Evolutionary conservation across 1,140 invertebrate genomes (phyloP), one percentile per base, ranked within the genome.

Genomic region (Glossosoma conforme): DNA sequence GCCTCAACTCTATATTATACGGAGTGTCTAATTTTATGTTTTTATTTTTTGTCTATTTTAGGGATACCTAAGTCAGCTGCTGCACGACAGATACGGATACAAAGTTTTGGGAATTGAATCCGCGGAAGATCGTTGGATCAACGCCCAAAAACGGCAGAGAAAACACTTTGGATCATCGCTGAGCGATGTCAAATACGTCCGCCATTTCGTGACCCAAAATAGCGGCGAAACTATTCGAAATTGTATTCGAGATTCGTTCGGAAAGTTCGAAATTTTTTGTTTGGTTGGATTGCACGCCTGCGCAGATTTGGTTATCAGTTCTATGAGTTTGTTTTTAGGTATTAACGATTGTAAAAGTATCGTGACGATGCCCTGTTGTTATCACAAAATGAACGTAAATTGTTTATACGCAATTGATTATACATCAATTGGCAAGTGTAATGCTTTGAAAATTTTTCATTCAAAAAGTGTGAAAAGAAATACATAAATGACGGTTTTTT

Each of bases 321-420:
- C 86, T 15, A 76, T 89, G 10, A 77, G 81, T 62, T 68, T 91
- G 58, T 93, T 89, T 72, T 58, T 79, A 11, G 68, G 78, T 56
- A 79, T 85, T 67, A 61, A 74, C 18, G 60, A 69, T 20, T 81
- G 81, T 3, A 71, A 72, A 40, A 66, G 77, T 14, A 59, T 91
- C 10, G 76, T 85, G 32, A 77, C 91, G 25, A 82, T 92, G 66
- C 84, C 88, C 4, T 94, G 91, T 62, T 94, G 91, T 60, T 93
- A 93, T 62, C 90, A 93, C 67, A 89, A 87, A 66, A 70, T 89
- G 47, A 25, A 35, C 22, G 28, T n/a, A 6, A n/a, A n/a, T 9
- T 2, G 10, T 41, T 38, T 38, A 38, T 15, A 38, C 6, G 10
- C 4, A 11, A 5, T 38, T 14, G 14, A 36, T 5, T 13, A 33